Base-by-base conservation (phyloP, 2,888 invertebrate genomes). In the Drosophila neoperkinsi region DNA sequence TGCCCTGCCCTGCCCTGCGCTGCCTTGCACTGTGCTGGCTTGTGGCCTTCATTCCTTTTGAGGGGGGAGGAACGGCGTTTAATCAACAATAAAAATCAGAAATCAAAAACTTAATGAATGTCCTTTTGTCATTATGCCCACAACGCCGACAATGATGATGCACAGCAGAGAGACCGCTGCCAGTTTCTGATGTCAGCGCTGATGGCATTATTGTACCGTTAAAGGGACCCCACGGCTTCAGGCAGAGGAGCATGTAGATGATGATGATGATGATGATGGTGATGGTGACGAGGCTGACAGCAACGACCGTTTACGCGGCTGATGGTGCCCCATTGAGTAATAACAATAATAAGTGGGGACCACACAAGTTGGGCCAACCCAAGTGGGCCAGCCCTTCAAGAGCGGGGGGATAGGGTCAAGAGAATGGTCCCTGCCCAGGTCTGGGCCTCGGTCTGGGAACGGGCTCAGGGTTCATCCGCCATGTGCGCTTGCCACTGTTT, bases 81-180 rank as follows among this genome's bases (percentile, higher is more conserved):
- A 91, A 89, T 90, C 88, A 90, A 88, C 84, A 90, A 84, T 88
- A 75, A 90, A 88, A 88, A 92, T 91, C 91, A 89, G 82, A 89
- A 92, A 92, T 91, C 91, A 92, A 90, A 91, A 91, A 90, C 90
- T 90, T 90, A 91, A 91, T 90, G 86, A 92, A 91, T 88, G 91
- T 86, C 88, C 91, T 91, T 91, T 92, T 91, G 90, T 91, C 86
- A 82, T 83, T 85, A 90, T 84, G 82, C 68, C 70, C 70, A 78
- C 74, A 73, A 79, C 71, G 71, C 72, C 55, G 71, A 57, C 64
- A 56, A 74, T 67, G 62, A 57, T 59, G 67, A 64, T 60, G 80
- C 56, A n/a, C 13, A 43, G 56, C 28, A 28, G 43, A 21, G 9
- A 41, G 64, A 52, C 53, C 46, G 58, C 49, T 50, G 30, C 52